phyloP scores from a whole-genome alignment of 2,888 invertebrate genomes.

The Erpobdella octoculata region DNA sequence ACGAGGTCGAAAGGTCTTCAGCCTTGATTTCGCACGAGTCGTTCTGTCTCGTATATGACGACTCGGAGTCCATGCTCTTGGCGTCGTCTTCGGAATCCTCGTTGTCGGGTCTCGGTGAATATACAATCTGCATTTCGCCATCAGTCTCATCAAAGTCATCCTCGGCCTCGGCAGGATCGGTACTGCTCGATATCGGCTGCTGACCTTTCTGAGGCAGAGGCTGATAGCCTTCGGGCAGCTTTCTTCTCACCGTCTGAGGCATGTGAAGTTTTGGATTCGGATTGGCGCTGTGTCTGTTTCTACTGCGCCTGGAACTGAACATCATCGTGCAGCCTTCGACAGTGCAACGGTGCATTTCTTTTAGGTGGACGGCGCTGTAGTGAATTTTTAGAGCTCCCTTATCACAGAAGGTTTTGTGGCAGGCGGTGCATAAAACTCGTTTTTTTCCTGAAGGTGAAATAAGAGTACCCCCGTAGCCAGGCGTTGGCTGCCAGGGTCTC shows the following conservation, averaged over 20 bases:
- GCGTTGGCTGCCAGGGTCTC: conserved; percentile 51
- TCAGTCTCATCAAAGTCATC: conserved; percentile 16
- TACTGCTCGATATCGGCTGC: not conserved
- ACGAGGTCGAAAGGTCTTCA: not conserved
- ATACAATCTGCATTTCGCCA: conserved; percentile 18
- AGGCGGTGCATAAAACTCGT: conserved; percentile 92
- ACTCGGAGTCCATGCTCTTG: not conserved
- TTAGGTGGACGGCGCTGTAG: conserved; percentile 92
- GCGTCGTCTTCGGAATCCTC: conserved; percentile 8
- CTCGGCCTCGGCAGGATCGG: not conserved
- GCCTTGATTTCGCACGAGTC: not conserved
- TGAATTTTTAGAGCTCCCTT: conserved; percentile 98
- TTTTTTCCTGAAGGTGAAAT: conserved; percentile 63
- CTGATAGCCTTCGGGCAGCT: conserved; percentile 19
- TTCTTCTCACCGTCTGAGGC: conserved; percentile 62
- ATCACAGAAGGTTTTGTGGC: conserved; percentile 97
- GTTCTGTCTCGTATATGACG: no score
- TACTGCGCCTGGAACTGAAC: conserved; percentile 89
- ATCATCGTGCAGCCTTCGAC: conserved; percentile 98
- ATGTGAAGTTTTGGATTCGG: conserved; percentile 93
- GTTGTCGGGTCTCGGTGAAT: not conserved
- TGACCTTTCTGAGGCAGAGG: not conserved
- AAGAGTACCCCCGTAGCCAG: conserved; percentile 47
- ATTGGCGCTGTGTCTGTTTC: conserved; percentile 93
- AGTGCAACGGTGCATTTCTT: conserved; percentile 99